Evolutionary conservation across 1,140 invertebrate genomes (phyloP), one percentile per base, ranked within the genome.

Genomic region (Pachyrhynchus sulphureomaculatus): DNA sequence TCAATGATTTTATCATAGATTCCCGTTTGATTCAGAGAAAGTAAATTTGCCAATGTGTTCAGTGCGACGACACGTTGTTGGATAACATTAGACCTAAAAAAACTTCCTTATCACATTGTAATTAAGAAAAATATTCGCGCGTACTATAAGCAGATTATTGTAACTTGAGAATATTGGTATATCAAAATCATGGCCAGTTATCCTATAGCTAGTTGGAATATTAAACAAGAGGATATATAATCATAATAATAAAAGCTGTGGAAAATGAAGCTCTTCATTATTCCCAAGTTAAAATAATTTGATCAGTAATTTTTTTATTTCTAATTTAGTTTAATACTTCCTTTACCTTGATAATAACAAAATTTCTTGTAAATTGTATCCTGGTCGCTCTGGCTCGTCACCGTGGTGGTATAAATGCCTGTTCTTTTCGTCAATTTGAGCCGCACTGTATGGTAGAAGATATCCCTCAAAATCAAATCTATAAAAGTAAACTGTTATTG

Each of bases 321-420:
- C n/a, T n/a, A n/a, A n/a, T n/a, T n/a, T n/a, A n/a, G n/a, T n/a
- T n/a, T n/a, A n/a, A n/a, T n/a, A n/a, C n/a, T n/a, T n/a, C n/a
- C n/a, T 51, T 59, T 58, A 74, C 73, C 75, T 68, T 32, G 69
- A 79, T 2, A 96, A 75, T 64, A 90, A 86, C 69, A 95, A 85
- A 0, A 97, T 76, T 79, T 97, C 94, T 67, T 89, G 88, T 1
- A 97, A 71, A 1, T 90, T 88, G 72, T 96, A 97, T 0, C 93
- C 93, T 13, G 93, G 88, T 69, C 93, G 83, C 67, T 93, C 88
- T 18, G 92, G 89, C 77, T 97, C 93, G 68, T 93, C 88, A 1
- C 93, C 93, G 76, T 97, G 94, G 77, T 96, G 90, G 79, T 94
- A 92, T 4, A 97, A 79, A 41, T 86, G 87, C 51, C 84, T 72